Evolutionary conservation across 2,888 invertebrate species (phyloP).

Genomic region (Spicauda simplicius): DNA sequence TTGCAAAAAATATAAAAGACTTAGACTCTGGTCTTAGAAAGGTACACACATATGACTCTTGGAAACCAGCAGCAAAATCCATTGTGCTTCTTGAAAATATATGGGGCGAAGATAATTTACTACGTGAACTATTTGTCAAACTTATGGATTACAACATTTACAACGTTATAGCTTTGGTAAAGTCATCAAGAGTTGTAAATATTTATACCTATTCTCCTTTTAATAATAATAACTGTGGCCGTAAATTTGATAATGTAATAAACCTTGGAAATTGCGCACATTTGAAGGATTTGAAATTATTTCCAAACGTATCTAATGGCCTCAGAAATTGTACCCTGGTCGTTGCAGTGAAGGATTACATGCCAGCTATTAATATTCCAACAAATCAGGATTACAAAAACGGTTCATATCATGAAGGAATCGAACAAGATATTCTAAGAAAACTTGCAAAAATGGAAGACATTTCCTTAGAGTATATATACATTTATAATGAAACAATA

Average conservation of each 20-base stretch:
- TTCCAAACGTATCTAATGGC: neutral
- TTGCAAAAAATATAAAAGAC: neutral
- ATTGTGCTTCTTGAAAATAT: neutral
- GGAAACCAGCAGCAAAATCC: constrained; percentile 7
- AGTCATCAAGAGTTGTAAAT: neutral
- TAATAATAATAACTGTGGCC: constrained; percentile 4
- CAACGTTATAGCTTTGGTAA: constrained; percentile 1
- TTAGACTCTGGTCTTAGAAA: neutral
- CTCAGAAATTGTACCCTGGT: constrained; percentile 1
- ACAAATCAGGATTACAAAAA: neutral
- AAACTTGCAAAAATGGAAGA: neutral
- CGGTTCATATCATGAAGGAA: neutral
- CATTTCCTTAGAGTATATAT: neutral
- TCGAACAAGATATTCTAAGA: constrained; percentile 6
- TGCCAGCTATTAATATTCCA: neutral
- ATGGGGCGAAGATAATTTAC: neutral
- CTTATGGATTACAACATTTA: constrained; percentile 11
- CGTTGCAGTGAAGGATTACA: too few relatives aligned
- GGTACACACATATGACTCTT: neutral
- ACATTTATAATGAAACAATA: neutral
- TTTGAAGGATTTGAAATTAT: neutral
- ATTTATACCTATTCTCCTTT: constrained; percentile 7
- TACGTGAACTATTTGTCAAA: neutral
- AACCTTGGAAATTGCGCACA: constrained; percentile 4
- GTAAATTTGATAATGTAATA: constrained; percentile 2